These are phyloP conservation scores for Geopemphigus sp. DNA, from an alignment of 1,140 invertebrate genomes.

Conservation along the genomic window DNA sequence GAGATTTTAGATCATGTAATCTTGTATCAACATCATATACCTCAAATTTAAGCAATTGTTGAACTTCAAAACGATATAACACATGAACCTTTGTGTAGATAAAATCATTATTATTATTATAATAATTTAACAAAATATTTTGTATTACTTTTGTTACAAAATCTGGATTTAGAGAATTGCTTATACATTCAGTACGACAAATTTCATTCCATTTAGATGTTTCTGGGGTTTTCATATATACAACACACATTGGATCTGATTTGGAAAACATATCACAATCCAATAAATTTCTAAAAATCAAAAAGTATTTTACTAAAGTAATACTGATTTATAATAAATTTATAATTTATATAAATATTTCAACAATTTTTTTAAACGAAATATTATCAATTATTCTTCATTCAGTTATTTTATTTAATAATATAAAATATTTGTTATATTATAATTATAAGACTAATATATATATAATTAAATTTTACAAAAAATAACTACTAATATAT, in stretches of 20 bases:
- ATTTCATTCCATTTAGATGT: slow-evolving; percentile 59
- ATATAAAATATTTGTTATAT: too few relatives aligned
- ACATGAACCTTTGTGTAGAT: slow-evolving; percentile 54
- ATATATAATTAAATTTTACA: too few relatives aligned
- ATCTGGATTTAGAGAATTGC: slow-evolving; percentile 62
- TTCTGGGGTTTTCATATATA: slow-evolving; percentile 58
- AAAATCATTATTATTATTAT: neutral
- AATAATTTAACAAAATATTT: neutral
- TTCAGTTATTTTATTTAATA: too few relatives aligned
- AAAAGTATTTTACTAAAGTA: too few relatives aligned
- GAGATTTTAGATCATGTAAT: slow-evolving; percentile 57
- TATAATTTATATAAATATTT: too few relatives aligned
- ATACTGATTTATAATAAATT: too few relatives aligned
- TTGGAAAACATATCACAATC: slow-evolving; percentile 64
- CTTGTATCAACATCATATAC: slow-evolving; percentile 61
- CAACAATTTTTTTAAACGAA: too few relatives aligned
- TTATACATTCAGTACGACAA: slow-evolving; percentile 62
- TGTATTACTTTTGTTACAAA: slow-evolving; percentile 58
- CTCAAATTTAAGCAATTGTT: slow-evolving; percentile 58
- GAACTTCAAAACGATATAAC: slow-evolving; percentile 58
- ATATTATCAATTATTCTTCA: too few relatives aligned
- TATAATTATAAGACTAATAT: too few relatives aligned
- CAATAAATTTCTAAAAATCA: slow-evolving; percentile 58
- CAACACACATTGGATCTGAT: slow-evolving; percentile 65
- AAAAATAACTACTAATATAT: too few relatives aligned